Evolutionary conservation across 2,888 invertebrate species (phyloP), one percentile per base, ranked within the genome.

Genomic region (Heliconius cydno): DNA sequence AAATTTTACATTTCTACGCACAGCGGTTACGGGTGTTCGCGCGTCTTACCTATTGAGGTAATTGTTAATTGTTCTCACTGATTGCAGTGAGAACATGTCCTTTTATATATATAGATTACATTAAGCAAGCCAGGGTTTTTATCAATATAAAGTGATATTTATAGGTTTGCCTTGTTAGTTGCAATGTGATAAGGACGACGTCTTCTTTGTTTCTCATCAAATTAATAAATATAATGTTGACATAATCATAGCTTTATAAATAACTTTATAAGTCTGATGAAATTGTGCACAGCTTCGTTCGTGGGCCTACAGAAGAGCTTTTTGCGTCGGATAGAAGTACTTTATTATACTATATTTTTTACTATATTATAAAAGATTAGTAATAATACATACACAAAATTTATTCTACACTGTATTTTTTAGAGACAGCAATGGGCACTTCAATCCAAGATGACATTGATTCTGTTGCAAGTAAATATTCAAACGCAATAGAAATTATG

Each of bases 391-490:
- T n/a, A 60, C 60, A 41, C 15, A 7, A 30, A 30, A 22, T 60
- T 52, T 25, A 19, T 30, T 28, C 15, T 28, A 57, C 41, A 86
- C 0, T n/a, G 78, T 89, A 0, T 81, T 95, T n/a, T 83, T 15
- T 71, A 84, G 84, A 83, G 79, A 84, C 84, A 12, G 81, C 84
- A 25, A 83, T 84, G 83, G 84, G 84, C 25, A 83, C 79, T 1
- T 82, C 84, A 19, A 82, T 84, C 75, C 65, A 76, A 52, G 79
- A 78, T 34, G 79, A 78, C 60, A 81, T 83, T 70, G 79, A 81
- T 65, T 70, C 80, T 15, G 77, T 82, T 30, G 77, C 79, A 22
- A 68, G 52, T 13, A 83, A 82, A 80, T 84, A 84, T 78, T 82
- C 82, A 15, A 81, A 81, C 78, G 83, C 82, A 3, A 79, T 84